phyloP scores from a whole-genome alignment of 2,797 vertebrate genomes.

The Mormyrus proboscirostris region DNA sequence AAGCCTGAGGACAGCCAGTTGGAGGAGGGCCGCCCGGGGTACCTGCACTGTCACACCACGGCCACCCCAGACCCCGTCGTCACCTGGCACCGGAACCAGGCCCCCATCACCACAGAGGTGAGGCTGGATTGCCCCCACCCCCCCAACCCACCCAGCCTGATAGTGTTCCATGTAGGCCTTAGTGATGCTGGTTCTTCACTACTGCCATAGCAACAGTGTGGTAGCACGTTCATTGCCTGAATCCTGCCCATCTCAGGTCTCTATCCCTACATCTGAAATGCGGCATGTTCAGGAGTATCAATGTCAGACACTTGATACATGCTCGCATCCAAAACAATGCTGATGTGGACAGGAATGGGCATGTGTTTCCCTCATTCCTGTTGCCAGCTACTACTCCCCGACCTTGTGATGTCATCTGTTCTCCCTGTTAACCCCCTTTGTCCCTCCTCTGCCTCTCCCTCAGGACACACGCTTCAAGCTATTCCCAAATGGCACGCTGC shows the following conservation, averaged over 20 bases:
- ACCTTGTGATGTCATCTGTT: neutral
- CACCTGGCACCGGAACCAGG: conserved; percentile 70
- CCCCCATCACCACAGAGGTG: conserved; percentile 67
- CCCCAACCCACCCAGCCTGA: neutral
- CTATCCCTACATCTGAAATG: neutral
- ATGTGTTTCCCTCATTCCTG: neutral
- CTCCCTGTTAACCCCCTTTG: neutral
- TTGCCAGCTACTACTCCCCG: neutral
- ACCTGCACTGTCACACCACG: conserved; percentile 69
- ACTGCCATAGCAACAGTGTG: neutral
- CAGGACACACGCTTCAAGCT: conserved; percentile 69
- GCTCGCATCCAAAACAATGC: neutral
- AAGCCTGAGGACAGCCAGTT: conserved; percentile 72
- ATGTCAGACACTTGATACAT: neutral
- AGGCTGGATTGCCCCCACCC: conserved; percentile 23
- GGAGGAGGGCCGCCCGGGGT: conserved; percentile 74
- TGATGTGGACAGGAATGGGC: neutral
- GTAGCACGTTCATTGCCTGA: neutral
- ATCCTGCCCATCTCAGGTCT: neutral
- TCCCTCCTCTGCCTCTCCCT: neutral
- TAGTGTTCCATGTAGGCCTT: neutral
- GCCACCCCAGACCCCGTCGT: conserved; percentile 66
- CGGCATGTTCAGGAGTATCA: neutral
- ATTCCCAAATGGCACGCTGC: conserved; percentile 70
- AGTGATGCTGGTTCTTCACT: neutral